Conservation (phyloP, 2,888 invertebrate genomes). For the Apodemia mormo region DNA sequence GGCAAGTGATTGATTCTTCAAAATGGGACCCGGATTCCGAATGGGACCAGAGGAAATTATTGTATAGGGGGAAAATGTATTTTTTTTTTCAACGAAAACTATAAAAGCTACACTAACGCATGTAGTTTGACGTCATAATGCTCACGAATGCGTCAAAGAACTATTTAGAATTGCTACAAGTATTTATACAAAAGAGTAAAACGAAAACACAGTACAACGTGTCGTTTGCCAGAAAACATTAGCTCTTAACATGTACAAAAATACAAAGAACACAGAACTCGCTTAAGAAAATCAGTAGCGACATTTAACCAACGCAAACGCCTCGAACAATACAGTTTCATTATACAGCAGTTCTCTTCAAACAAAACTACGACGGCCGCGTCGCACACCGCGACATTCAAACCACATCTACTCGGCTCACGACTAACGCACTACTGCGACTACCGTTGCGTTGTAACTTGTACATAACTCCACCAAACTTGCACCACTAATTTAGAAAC, state of each 20-base stretch:
- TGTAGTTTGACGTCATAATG: no score
- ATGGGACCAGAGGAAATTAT: no score
- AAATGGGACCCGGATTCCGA: no score
- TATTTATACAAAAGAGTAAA: neutral
- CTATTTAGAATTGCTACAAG: neutral
- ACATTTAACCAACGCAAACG: constrained; percentile 21
- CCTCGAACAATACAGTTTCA: constrained; percentile 23
- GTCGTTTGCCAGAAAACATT: constrained; percentile 10
- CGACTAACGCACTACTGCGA: constrained; percentile 38
- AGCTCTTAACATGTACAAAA: constrained; percentile 9
- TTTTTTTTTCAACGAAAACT: neutral
- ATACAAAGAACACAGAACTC: constrained; percentile 8
- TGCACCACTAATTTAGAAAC: constrained; percentile 26
- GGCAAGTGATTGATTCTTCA: neutral
- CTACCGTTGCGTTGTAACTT: constrained; percentile 51
- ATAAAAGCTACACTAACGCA: neutral
- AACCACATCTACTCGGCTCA: constrained; percentile 30
- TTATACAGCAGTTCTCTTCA: constrained; percentile 15
- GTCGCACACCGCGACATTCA: constrained; percentile 20
- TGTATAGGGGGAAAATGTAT: no score
- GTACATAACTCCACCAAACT: constrained; percentile 32
- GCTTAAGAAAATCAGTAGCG: constrained; percentile 21
- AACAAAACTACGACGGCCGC: constrained; percentile 20
- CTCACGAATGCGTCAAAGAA: neutral
- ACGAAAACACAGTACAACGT: neutral